Evolutionary conservation across 2,113 vertebrate genomes (phyloP).

Genomic region (Clarias gariepinus): DNA sequence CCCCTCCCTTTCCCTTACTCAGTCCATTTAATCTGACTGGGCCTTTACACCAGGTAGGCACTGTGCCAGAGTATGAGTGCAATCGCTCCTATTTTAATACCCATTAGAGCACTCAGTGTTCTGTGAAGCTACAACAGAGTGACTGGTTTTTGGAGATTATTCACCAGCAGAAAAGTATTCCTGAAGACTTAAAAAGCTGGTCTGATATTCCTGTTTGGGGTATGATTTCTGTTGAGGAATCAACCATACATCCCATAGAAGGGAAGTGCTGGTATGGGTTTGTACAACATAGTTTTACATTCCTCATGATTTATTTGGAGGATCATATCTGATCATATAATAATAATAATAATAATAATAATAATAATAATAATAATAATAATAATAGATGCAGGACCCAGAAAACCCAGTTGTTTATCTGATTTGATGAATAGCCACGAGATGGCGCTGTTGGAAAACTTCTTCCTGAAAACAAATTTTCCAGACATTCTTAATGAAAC

Average conservation of each 20-base stretch:
- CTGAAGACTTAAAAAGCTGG: too few species aligned
- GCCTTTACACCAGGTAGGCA: conserved; percentile 36
- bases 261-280: neutral
- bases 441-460: neutral
- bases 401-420: neutral
- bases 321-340: neutral
- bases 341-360: too few species aligned
- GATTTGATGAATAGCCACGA: neutral
- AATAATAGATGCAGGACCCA: neutral
- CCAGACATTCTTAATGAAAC: neutral
- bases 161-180: neutral
- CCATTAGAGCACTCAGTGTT: conserved; percentile 9
- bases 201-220: neutral
- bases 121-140: neutral
- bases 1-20: conserved; percentile 69
- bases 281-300: neutral
- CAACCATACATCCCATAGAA: neutral
- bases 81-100: conserved; percentile 44
- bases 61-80: conserved; percentile 26
- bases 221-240: neutral
- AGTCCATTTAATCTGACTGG: conserved; percentile 48
- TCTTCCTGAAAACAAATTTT: neutral
- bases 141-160: neutral
- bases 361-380: neutral
- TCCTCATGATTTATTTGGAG: neutral